These are phyloP conservation scores for Ommatoiulus sabulosus DNA, from an alignment of 2,888 invertebrate genomes.

Conservation along the genomic window DNA sequence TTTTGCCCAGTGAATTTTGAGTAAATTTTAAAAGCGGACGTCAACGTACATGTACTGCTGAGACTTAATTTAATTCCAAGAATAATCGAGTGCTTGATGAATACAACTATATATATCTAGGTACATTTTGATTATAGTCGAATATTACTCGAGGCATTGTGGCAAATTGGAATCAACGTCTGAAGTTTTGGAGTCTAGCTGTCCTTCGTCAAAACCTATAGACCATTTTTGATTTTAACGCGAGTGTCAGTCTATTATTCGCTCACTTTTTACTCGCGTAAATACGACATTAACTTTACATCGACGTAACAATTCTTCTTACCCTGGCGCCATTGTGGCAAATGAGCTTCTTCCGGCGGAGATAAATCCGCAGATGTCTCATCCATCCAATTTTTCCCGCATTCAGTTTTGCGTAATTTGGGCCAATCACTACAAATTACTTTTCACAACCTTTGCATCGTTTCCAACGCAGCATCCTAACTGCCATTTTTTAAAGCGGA, in stretches of 20 bases:
- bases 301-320: background rate
- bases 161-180: background rate
- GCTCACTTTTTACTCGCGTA: background rate
- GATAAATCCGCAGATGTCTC: background rate
- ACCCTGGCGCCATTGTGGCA: background rate
- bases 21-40: background rate
- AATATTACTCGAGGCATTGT: background rate
- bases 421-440: constrained; percentile 12
- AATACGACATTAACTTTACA: background rate
- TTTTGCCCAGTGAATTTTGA: background rate
- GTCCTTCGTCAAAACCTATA: background rate
- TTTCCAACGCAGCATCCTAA: background rate
- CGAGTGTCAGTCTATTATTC: too few species aligned
- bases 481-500: background rate
- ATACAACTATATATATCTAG: background rate
- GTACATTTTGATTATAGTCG: background rate
- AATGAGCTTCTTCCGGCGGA: background rate
- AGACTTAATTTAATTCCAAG: background rate
- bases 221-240: background rate
- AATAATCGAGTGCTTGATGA: constrained; percentile 5
- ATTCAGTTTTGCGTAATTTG: constrained; percentile 29
- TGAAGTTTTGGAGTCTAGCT: background rate
- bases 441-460: background rate
- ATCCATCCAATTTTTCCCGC: background rate
- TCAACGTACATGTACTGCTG: background rate